Percentiles rank a stretch among this genome's conserved stretches.
phyloP scores from a whole-genome alignment of 2,113 vertebrate species.

The Ceyx margarethae region DNA sequence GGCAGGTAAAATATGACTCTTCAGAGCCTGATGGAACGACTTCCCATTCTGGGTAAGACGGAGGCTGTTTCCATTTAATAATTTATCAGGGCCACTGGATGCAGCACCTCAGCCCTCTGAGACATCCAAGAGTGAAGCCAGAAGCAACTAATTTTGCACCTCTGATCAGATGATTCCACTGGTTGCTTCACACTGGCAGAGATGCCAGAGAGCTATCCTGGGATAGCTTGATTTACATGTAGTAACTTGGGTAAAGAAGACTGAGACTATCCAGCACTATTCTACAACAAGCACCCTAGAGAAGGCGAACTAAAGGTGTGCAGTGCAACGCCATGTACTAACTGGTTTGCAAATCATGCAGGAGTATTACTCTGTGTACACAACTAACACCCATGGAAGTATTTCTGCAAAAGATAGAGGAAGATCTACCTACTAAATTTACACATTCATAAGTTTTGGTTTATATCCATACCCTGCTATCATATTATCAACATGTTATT shows the following conservation, averaged over 20 bases:
- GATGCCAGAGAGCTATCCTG: not conserved
- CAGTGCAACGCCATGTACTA: not conserved
- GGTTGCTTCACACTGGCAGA: not conserved
- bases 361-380: not conserved
- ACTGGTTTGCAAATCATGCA: not conserved
- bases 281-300: not conserved
- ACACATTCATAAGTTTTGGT: not conserved
- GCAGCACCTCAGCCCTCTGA: not conserved
- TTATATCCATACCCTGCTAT: not conserved
- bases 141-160: fast-evolving
- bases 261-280: not conserved
- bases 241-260: not conserved
- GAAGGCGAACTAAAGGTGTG: not conserved
- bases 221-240: not conserved
- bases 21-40: not conserved
- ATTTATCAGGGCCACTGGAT: not conserved
- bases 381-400: not conserved
- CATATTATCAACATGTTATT: not conserved
- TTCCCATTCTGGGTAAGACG: not conserved
- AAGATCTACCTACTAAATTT: not conserved
- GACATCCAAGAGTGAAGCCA: not conserved
- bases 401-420: not conserved
- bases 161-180: not conserved
- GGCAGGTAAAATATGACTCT: not conserved
- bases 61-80: not conserved